Percentiles rank a stretch among this genome's conserved stretches.
phyloP scores from a whole-genome alignment of 2,113 vertebrate genomes.

The Mungos mungo region DNA sequence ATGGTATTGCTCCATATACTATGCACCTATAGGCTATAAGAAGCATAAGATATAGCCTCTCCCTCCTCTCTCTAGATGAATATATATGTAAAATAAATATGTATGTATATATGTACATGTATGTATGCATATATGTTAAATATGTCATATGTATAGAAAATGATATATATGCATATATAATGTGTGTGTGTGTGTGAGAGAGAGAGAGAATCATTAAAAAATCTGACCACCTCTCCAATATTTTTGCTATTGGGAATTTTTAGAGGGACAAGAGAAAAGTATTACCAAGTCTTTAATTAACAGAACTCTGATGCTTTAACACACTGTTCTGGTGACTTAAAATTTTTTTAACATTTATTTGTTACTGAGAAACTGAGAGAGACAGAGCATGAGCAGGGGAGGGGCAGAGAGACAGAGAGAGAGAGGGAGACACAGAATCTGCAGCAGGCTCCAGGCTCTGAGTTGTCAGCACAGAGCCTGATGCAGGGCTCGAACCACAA shows the following conservation, averaged over 20 bases:
- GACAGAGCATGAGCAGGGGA: too few relatives aligned
- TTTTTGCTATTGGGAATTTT: not conserved
- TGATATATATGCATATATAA: not conserved
- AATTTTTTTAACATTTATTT: not conserved
- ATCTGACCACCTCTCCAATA: not conserved
- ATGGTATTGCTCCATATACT: not conserved
- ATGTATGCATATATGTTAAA: not conserved
- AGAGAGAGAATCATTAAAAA: not conserved
- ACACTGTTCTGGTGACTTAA: not conserved
- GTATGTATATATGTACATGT: not conserved
- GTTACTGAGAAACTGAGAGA: too few relatives aligned
- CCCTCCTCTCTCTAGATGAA: not conserved
- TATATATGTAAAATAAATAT: not conserved
- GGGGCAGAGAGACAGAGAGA: too few relatives aligned
- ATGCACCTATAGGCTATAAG: accelerated
- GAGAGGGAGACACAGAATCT: too few relatives aligned
- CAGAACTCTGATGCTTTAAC: not conserved
- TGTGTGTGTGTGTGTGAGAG: too few relatives aligned
- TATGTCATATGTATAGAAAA: not conserved
- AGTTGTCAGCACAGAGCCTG: too few relatives aligned
- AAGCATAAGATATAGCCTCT: not conserved
- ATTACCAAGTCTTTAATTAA: not conserved
- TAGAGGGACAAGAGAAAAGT: not conserved
- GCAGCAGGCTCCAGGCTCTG: too few relatives aligned
- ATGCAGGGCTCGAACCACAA: too few relatives aligned